Evolutionary conservation across 2,888 invertebrate species (phyloP).

Genomic region (Chalcosyrphus nemorum): DNA sequence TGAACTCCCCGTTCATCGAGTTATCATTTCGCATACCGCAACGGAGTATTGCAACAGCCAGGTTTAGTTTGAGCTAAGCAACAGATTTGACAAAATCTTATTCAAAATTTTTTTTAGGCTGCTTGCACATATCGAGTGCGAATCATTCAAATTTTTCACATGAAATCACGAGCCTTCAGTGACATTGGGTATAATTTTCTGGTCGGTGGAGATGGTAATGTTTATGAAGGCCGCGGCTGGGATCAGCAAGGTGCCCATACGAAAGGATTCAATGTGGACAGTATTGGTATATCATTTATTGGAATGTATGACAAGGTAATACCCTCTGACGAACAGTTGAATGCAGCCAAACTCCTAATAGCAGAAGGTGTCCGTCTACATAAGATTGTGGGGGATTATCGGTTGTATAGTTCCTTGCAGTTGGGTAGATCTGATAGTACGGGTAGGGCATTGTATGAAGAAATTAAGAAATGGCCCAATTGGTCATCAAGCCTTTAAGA

Average conservation of each 20-base stretch:
- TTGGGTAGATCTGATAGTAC: conserved; percentile 87
- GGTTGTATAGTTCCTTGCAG: conserved; percentile 87
- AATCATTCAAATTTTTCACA: conserved; percentile 85
- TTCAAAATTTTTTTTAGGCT: conserved; percentile 80
- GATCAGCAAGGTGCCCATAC: conserved; percentile 88
- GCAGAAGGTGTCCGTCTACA: conserved; percentile 85
- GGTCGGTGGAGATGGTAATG: conserved; percentile 89
- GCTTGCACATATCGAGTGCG: conserved; percentile 83
- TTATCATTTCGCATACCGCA: conserved; percentile 87
- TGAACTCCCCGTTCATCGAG: conserved; percentile 83
- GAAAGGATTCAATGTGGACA: conserved; percentile 85
- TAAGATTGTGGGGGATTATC: conserved; percentile 86
- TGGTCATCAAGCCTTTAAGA: conserved; percentile 78
- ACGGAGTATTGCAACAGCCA: conserved; percentile 84
- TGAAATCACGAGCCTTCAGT: conserved; percentile 84
- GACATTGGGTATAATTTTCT: conserved; percentile 91
- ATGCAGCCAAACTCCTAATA: conserved; percentile 85
- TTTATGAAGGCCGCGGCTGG: conserved; percentile 90
- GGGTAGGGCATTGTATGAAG: conserved; percentile 85
- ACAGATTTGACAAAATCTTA: neutral
- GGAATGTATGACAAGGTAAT: conserved; percentile 85
- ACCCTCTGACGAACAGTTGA: conserved; percentile 84
- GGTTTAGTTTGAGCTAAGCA: conserved; percentile 80
- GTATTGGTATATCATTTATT: conserved; percentile 88
- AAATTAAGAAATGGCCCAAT: conserved; percentile 87